Base-by-base conservation (phyloP, 2,888 invertebrate genomes). In the Gasteruption jaculator region DNA sequence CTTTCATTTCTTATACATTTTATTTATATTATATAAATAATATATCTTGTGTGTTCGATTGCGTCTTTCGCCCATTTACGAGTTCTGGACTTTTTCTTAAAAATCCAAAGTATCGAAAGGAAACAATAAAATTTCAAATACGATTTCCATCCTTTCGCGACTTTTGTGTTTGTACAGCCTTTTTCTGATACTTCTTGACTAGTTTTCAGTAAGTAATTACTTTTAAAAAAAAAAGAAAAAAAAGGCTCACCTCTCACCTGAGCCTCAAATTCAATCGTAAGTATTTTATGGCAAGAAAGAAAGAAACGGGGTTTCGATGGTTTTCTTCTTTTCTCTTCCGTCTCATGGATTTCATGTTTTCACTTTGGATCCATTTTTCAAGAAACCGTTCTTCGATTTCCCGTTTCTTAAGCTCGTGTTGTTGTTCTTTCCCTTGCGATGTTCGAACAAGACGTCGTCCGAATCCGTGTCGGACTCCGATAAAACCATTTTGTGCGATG, bases 391-490 rank as follows among this genome's bases (percentile, higher is more conserved):
- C 52, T 79, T 73, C 46, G 73, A 53, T 53, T 68, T 67, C 39
- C 61, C 66, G 20, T 72, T 65, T 64, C 76, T 77, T 41, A 71
- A 61, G 46, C 65, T 73, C 12, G 80, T 80, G 58, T 81, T 83
- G 43, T 77, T 75, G 60, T 75, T 76, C 69, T 74, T 73, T 7
- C 76, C 74, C 76, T 76, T 77, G 41, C 82, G 79, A 7, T 83
- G 81, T 66, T 90, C 90, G 65, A 90, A 90, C 14, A 90, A 73
- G 6, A 91, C 85, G 69, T 91, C 89, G 25, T 70, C 69, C 0
- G 89, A 90, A 56, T 91, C 90, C 0, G 88, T 87, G 52, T 90
- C 90, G 1, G 84, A 81, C 59, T 90, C 90, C 1, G 86, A 80
- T 40, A 82, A 60, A 38, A 80, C 82, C 41, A 82, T 74, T 68